These are phyloP conservation scores for Rosalia funebris DNA, from an alignment of 2,888 invertebrate genomes.

Conservation along the genomic window DNA sequence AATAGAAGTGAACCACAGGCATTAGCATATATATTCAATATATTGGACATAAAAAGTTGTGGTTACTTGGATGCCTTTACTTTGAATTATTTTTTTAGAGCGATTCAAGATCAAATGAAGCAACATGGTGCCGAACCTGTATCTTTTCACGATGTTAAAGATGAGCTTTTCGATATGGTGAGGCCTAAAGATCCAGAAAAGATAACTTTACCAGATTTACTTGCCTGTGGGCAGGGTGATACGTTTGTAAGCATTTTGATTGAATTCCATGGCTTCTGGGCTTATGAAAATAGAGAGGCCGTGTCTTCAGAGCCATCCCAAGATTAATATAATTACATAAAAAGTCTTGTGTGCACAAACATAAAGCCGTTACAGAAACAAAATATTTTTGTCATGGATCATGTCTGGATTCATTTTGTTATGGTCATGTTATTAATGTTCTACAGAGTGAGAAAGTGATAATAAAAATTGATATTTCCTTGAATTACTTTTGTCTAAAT, in stretches of 20 bases:
- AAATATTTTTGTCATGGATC: no score
- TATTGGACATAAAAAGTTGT: conserved; percentile 87
- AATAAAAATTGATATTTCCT: no score
- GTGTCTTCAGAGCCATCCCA: conserved; percentile 71
- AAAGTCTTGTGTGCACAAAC: no score
- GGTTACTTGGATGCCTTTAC: conserved; percentile 92
- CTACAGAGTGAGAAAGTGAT: no score
- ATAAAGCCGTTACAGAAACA: no score
- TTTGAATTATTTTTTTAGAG: conserved; percentile 89
- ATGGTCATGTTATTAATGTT: no score
- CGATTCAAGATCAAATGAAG: conserved; percentile 91
- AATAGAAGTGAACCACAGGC: conserved; percentile 92
- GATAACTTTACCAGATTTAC: conserved; percentile 88
- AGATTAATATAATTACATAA: no score
- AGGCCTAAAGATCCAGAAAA: conserved; percentile 84
- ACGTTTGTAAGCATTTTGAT: conserved; percentile 93
- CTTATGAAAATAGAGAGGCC: conserved; percentile 92
- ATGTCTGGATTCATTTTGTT: no score
- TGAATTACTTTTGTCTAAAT: no score
- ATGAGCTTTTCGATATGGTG: conserved; percentile 98
- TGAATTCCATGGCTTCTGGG: conserved; percentile 97
- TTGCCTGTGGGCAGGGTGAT: conserved; percentile 89
- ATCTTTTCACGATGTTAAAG: conserved; percentile 92
- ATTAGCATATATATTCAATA: conserved; percentile 88
- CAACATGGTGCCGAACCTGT: conserved; percentile 90